phyloP scores from a whole-genome alignment of 2,113 vertebrate species.

The Andinoacara biseriatus region DNA sequence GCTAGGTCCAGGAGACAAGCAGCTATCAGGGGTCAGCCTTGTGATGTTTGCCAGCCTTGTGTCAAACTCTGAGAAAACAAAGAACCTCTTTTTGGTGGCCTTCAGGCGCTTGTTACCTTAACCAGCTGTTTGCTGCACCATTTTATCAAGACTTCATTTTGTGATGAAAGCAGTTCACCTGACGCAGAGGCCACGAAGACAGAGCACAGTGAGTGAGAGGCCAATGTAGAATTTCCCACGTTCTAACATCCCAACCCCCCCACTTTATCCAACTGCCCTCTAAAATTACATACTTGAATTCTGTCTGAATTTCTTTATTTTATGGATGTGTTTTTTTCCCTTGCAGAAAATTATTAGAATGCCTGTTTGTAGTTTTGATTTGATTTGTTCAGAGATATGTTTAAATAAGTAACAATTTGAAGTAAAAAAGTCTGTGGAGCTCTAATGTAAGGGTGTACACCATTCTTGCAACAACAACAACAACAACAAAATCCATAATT shows the following conservation, averaged over 20 bases:
- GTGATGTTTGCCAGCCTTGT: conserved; percentile 31
- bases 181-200: conserved; percentile 73
- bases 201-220: conserved; percentile 71
- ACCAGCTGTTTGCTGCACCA: conserved; percentile 60
- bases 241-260: conserved; percentile 50
- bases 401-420: too few species aligned
- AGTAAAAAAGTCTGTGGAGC: too few species aligned
- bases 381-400: too few species aligned
- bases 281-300: too few species aligned
- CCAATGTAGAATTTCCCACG: conserved; percentile 78
- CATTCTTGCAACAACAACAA: too few species aligned
- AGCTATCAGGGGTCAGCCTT: conserved; percentile 41
- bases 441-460: too few species aligned
- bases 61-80: conserved; percentile 49
- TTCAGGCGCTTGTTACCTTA: conserved; percentile 23
- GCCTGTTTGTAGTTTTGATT: too few species aligned
- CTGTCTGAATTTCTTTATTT: too few species aligned
- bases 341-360: too few species aligned
- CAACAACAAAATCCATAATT: too few species aligned
- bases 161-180: conserved; percentile 78
- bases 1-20: conserved; percentile 47
- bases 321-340: too few species aligned
- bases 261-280: too few species aligned
- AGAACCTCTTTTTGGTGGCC: conserved; percentile 55
- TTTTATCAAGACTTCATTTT: conserved; percentile 78